Base-by-base conservation (phyloP, 2,888 invertebrate genomes). In the Pyralis farinalis region DNA sequence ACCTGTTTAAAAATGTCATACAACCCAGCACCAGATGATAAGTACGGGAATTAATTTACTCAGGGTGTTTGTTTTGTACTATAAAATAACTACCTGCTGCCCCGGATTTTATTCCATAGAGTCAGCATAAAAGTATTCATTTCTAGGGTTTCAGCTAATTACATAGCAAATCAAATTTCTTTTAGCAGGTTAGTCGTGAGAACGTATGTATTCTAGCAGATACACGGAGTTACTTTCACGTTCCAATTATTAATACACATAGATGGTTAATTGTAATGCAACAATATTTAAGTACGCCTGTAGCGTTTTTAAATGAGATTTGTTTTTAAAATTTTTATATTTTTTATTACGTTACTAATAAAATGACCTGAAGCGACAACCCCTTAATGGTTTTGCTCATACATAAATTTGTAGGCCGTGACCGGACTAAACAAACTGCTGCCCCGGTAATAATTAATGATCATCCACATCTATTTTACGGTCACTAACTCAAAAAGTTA, bases 391-490 rank as follows among this genome's bases (percentile, higher is more conserved):
- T 73, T 76, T 65, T 46, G 75, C 76, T 76, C 74, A 76, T 79
- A 84, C 75, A 82, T 82, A 84, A 83, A 81, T 83, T 84, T 74
- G 70, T 74, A 63, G 62, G 61, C 77, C 79, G 70, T 80, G 82
- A 83, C 79, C 75, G 67, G 71, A 70, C 70, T 74, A 79, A 85
- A 87, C 84, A 87, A 84, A 87, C 82, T 79, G 78, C 71, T 67
- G 64, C 59, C 68, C 64, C 65, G 43, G 54, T 58, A 67, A 78
- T 84, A 85, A 86, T 85, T 85, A 84, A 86, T 83, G 84, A 80
- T 74, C 73, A 63, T 71, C 74, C 74, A 69, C 69, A 70, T 80
- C 79, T 78, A 83, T 87, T 86, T 82, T 79, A 87, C 80, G 86
- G 83, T 75, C 72, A 68, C 62, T 64, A 63, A 61, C 47, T 62